These are phyloP conservation scores for Caradrina kadenii DNA, from an alignment of 2,888 invertebrate species.

Conservation along the genomic window DNA sequence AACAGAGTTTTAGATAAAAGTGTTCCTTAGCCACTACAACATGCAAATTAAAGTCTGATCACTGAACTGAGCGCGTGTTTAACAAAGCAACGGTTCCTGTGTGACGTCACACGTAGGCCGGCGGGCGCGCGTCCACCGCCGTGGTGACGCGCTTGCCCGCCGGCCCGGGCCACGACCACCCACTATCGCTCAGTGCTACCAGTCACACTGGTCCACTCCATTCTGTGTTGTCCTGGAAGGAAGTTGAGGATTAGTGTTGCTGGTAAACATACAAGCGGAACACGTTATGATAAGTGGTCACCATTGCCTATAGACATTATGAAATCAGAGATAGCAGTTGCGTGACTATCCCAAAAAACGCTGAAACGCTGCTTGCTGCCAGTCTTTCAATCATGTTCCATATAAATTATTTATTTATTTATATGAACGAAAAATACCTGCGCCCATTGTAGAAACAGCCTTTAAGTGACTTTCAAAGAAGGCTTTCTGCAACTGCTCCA, in stretches of 20 bases:
- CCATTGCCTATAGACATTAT: no score
- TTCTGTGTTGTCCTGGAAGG: slow-evolving; percentile 79
- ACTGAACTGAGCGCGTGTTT: slow-evolving; percentile 50
- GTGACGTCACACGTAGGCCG: slow-evolving; percentile 80
- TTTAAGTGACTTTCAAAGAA: no score
- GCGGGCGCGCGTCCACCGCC: slow-evolving; percentile 77
- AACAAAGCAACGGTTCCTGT: slow-evolving; percentile 37
- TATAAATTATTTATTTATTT: no score
- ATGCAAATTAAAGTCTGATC: slow-evolving; percentile 58
- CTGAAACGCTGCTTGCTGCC: no score
- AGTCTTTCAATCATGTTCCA: no score
- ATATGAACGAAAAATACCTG: no score
- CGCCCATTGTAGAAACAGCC: no score
- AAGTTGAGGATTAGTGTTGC: not conserved
- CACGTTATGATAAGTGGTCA: no score
- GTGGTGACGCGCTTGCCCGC: slow-evolving; percentile 73
- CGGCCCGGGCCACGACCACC: slow-evolving; percentile 87
- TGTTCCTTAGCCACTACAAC: slow-evolving; percentile 46
- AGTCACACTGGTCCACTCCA: slow-evolving; percentile 90
- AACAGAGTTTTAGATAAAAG: slow-evolving; percentile 10
- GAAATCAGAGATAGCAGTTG: no score
- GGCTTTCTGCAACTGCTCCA: no score
- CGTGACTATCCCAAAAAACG: no score
- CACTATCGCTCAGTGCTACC: slow-evolving; percentile 86
- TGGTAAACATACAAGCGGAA: no score